A percentile compares a stretch with the other conserved stretches of the same genome.
Conservation (phyloP, 2,113 vertebrate genomes). For the Typhlomys cinereus region DNA sequence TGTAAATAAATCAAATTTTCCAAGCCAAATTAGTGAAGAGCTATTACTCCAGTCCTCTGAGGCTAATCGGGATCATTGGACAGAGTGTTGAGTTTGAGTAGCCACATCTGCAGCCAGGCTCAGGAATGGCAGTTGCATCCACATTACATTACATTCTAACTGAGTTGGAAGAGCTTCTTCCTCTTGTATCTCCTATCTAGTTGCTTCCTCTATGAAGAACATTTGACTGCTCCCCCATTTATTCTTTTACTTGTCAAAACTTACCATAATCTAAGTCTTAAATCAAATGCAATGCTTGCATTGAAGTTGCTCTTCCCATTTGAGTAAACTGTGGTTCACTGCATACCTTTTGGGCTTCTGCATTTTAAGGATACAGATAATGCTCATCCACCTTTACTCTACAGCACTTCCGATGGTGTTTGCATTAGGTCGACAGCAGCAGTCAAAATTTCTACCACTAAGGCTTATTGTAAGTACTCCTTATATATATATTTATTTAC, state of each 20-base stretch:
- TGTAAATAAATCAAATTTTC: neutral
- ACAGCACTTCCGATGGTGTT: neutral
- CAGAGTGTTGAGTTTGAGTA: slow-evolving; percentile 4
- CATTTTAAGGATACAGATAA: neutral
- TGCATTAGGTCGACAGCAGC: neutral
- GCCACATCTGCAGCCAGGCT: too few relatives aligned
- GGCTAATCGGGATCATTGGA: neutral
- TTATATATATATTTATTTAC: neutral
- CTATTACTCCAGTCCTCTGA: neutral
- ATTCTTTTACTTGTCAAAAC: neutral
- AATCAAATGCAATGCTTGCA: neutral
- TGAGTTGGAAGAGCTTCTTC: neutral
- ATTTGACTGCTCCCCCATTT: neutral
- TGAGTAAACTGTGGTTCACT: neutral
- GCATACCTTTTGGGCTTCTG: neutral
- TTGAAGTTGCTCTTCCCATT: neutral
- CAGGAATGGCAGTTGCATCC: neutral
- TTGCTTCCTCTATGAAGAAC: neutral
- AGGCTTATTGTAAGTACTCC: neutral
- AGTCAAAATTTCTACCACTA: neutral
- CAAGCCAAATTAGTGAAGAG: neutral
- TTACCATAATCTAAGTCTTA: neutral
- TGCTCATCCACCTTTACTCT: neutral
- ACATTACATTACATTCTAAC: neutral
- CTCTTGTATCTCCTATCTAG: neutral